Percentiles rank a stretch among this genome's conserved stretches.
Conservation (phyloP, 2,888 invertebrate species). For the Drosophila rubida region DNA sequence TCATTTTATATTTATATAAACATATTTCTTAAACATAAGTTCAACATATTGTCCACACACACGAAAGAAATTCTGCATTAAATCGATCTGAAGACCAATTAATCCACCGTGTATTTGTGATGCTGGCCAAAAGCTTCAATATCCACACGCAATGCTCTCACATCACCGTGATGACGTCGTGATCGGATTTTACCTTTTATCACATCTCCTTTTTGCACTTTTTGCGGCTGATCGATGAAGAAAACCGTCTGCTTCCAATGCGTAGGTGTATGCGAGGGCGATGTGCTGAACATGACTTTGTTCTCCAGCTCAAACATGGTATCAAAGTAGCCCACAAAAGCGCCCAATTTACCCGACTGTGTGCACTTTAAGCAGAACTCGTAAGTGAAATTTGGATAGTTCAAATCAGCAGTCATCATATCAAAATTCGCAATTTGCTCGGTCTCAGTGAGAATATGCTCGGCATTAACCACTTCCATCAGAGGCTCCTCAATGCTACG, state of each 20-base stretch:
- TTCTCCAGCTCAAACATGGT: slow-evolving; percentile 91
- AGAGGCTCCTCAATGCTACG: slow-evolving; percentile 92
- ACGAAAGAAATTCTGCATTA: slow-evolving; percentile 54
- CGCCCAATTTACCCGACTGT: slow-evolving; percentile 90
- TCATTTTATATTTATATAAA: slow-evolving; percentile 72
- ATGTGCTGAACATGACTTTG: slow-evolving; percentile 88
- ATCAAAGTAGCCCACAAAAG: slow-evolving; percentile 96
- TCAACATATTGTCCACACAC: slow-evolving; percentile 52
- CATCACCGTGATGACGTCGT: slow-evolving; percentile 90
- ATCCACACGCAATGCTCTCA: slow-evolving; percentile 90
- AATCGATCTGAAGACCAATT: slow-evolving; percentile 80
- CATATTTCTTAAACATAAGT: slow-evolving; percentile 60
- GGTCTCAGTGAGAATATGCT: slow-evolving; percentile 89
- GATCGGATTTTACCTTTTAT: slow-evolving; percentile 90
- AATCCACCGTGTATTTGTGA: slow-evolving; percentile 88
- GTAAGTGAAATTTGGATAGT: slow-evolving; percentile 90
- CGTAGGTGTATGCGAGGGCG: slow-evolving; percentile 88
- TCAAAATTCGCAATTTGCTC: slow-evolving; percentile 90
- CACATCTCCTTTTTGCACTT: slow-evolving; percentile 89
- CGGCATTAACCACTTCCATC: slow-evolving; percentile 87
- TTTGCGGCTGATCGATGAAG: slow-evolving; percentile 90
- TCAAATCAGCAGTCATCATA: slow-evolving; percentile 89
- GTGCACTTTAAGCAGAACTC: slow-evolving; percentile 89
- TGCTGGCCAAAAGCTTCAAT: slow-evolving; percentile 88
- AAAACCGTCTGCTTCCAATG: slow-evolving; percentile 95